Evolutionary conservation across 2,113 vertebrate genomes (phyloP), one percentile per base, ranked within the genome.

Genomic region (Peromyscus polionotus): DNA sequence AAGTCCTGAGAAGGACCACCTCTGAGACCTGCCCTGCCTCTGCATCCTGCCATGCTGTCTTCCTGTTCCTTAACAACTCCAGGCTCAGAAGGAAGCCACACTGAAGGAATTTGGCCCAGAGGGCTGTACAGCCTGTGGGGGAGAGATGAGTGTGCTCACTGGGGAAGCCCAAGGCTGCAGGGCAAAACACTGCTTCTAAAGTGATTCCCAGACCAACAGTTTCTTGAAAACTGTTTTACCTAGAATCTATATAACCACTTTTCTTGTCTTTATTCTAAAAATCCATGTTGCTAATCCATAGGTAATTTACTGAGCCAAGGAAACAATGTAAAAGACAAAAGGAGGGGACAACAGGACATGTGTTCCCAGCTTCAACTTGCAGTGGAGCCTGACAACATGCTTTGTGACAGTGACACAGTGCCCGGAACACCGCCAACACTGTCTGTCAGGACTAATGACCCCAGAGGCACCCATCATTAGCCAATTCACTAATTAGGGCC

Each of bases 401-500:
- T 26, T 48, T 7, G 13, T 14, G 87, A 80, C 75, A 54, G 90
- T 68, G 88, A 90, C 45, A 48, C 36, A 51, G 76, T 65, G 26
- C 7, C 28, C 2, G 0, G 7, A 77, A 88, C 33, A 4, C 45
- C 12, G 86, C 83, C 93, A 93, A 88, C 68, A 39, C 75, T 61
- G 90, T 75, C 89, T 96, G 80, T 77, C 70, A 68, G 89, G 88
- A 84, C 97, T 94, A 90, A 96, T 73, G 88, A 95, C 95, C 97
- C 94, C 76, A 87, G 95, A 88, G 96, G 97, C 76, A 39, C 31
- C 90, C 39, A 17, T 97, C 88, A 88, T 95, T 96, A 96, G 93
- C 95, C 93, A 89, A 75, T 70, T 92, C 95, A 88, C 95, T 94
- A 91, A 97, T 96, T 93, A 96, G 90, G 72, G 90, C 91, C 75